phyloP scores from a whole-genome alignment of 2,888 invertebrate genomes.

The Leptinotarsa rubiginosa region DNA sequence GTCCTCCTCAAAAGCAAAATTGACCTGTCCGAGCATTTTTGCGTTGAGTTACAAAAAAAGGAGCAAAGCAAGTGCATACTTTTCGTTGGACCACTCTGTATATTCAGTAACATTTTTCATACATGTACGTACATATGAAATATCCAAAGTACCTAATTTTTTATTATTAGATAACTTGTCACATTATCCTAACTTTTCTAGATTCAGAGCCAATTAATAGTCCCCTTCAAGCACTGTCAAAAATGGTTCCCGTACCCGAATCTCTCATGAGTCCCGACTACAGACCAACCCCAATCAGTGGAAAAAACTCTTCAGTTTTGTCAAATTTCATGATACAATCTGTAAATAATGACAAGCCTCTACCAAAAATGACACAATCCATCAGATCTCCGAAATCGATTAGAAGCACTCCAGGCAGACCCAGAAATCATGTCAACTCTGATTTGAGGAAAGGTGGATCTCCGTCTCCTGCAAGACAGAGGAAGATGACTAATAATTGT shows the following conservation, averaged over 20 bases:
- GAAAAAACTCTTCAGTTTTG: conserved; percentile 37
- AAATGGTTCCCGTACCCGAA: conserved; percentile 89
- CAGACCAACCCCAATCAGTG: conserved; percentile 62
- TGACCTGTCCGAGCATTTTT: too few species aligned
- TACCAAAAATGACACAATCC: conserved; percentile 35
- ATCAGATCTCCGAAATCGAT: conserved; percentile 54
- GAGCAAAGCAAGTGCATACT: too few species aligned
- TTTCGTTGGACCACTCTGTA: too few species aligned
- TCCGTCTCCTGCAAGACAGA: conserved; percentile 48
- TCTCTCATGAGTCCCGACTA: conserved; percentile 88
- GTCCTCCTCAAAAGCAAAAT: too few species aligned
- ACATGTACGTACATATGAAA: too few species aligned
- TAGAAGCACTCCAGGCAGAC: conserved; percentile 30
- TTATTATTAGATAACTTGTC: conserved; percentile 8
- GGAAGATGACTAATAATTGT: conserved; percentile 33
- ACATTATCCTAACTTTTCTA: conserved; percentile 38
- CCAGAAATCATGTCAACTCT: conserved; percentile 40
- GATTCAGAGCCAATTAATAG: conserved; percentile 65
- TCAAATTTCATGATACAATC: conserved; percentile 28
- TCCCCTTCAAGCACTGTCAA: conserved; percentile 84
- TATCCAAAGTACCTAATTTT: neutral
- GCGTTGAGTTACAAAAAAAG: too few species aligned
- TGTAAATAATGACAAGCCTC: conserved; percentile 3
- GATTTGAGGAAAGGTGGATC: conserved; percentile 47
- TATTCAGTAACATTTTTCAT: too few species aligned